Evolutionary conservation across 2,113 vertebrate genomes (phyloP), one percentile per base, ranked within the genome.

Genomic region (Nipponia nippon): DNA sequence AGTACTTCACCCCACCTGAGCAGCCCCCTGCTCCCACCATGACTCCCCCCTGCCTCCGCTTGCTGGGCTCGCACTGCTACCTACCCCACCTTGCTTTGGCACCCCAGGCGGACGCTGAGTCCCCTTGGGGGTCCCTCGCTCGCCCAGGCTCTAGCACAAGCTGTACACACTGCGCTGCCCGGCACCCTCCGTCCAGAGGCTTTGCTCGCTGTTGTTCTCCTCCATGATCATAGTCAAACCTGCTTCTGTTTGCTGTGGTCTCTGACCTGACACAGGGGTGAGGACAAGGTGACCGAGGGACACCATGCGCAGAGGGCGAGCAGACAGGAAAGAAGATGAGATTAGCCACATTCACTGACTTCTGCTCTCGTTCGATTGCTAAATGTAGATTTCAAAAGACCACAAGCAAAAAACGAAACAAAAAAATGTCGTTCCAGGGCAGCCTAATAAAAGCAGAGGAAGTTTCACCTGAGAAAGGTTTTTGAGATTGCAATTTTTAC

Each of bases 381-480:
- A 66, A 25, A 44, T 1, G 50, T 2, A 19, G 38, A 10, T 61
- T 71, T 61, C 81, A 71, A 71, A 61, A 71, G 85, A 49, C 46
- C 5, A 1, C 27, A 26, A 62, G 47, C 70, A 58, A 91, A 67
- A 29, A 34, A 17, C 0, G 7, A 66, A 26, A 32, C 15, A 16
- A 10, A 65, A 61, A 77, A 69, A 53, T 4, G 26, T n/a, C 3
- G 0, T 30, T 27, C 12, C 42, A 72, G 69, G 76, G 70, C 69
- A 85, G 44, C 70, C 59, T 16, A 15, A 11, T 16, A 29, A 69
- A 63, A 72, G 46, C 66, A 58, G 46, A 53, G 50, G 75, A 46
- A 92, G 65, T 66, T 75, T 94, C 85, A 90, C 75, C 88, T 30
- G 36, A 89, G 85, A 46, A 65, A 65, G 90, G 65, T 16, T 69